Conservation (phyloP, 1,140 invertebrate species). For the Halesus radiatus region DNA sequence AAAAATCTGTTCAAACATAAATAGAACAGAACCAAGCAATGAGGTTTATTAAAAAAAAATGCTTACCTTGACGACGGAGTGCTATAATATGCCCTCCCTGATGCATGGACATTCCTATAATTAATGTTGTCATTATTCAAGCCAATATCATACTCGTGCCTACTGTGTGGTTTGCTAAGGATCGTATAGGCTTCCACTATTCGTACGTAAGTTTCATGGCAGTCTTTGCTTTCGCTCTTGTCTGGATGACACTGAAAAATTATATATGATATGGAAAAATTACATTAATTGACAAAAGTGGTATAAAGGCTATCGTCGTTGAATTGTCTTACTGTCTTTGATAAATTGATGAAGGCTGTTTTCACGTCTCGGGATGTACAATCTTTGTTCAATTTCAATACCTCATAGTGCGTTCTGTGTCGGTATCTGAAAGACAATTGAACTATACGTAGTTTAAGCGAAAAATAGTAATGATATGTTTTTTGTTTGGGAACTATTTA, state of each 20-base stretch:
- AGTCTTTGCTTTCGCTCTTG: conserved; percentile 61
- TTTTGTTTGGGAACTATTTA: too few relatives aligned
- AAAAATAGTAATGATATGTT: not conserved
- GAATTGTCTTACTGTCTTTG: conserved; percentile 62
- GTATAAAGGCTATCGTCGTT: not conserved
- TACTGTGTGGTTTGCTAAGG: conserved; percentile 65
- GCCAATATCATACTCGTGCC: conserved; percentile 67
- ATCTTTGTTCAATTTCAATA: conserved; percentile 61
- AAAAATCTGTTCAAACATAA: too few relatives aligned
- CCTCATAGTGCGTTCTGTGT: conserved; percentile 63
- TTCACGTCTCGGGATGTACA: conserved; percentile 64
- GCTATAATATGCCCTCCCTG: not conserved
- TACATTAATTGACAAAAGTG: not conserved
- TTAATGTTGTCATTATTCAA: not conserved
- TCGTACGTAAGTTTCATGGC: conserved; percentile 69
- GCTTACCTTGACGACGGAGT: too few relatives aligned
- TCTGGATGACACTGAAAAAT: conserved; percentile 70
- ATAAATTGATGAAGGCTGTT: conserved; percentile 65
- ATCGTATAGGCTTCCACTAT: conserved; percentile 72
- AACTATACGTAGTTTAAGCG: not conserved
- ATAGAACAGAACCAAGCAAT: too few relatives aligned
- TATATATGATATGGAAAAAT: not conserved
- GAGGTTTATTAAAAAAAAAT: too few relatives aligned
- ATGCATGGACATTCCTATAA: not conserved
- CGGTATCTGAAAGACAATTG: conserved; percentile 47